Percentiles rank a stretch among this genome's conserved stretches.
These are phyloP conservation scores for Lepidonotus clava DNA, from an alignment of 2,888 invertebrate genomes.

Conservation along the genomic window DNA sequence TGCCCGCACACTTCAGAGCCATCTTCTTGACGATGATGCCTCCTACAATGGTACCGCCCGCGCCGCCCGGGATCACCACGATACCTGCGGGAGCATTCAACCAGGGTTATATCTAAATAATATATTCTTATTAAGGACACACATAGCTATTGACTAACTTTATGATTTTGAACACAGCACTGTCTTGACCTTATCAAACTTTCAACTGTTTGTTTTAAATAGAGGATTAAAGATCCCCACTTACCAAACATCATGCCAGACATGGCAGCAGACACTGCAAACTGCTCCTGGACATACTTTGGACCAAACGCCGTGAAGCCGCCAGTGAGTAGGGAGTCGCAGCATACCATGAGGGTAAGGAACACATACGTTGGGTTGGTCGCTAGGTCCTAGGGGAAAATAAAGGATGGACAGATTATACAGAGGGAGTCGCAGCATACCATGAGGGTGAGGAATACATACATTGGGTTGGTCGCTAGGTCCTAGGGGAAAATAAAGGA, in stretches of 20 bases:
- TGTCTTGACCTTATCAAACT: too few relatives aligned
- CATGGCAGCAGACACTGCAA: constrained; percentile 56
- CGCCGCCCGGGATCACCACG: constrained; percentile 54
- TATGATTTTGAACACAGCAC: too few relatives aligned
- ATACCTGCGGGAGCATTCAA: constrained; percentile 25
- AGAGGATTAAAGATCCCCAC: not conserved
- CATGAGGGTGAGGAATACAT: constrained; percentile 57
- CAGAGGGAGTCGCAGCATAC: constrained; percentile 53
- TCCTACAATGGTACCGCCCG: constrained; percentile 40
- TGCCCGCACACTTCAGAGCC: constrained; percentile 4
- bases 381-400: constrained; percentile 52
- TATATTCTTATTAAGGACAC: not conserved
- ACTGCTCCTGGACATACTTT: constrained; percentile 62
- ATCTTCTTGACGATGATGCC: constrained; percentile 54
- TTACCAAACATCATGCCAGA: constrained; percentile 61
- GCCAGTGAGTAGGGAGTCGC: constrained; percentile 54
- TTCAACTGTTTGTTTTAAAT: not conserved
- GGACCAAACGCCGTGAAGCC: constrained; percentile 63
- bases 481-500: not conserved
- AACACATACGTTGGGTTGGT: constrained; percentile 62
- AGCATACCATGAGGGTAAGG: constrained; percentile 55
- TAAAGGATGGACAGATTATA: too few relatives aligned
- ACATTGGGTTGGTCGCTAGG: constrained; percentile 62
- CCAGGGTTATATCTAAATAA: not conserved
- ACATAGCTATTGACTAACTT: too few relatives aligned